phyloP scores from a whole-genome alignment of 2,888 invertebrate genomes.

The Agriopis aurantiaria region DNA sequence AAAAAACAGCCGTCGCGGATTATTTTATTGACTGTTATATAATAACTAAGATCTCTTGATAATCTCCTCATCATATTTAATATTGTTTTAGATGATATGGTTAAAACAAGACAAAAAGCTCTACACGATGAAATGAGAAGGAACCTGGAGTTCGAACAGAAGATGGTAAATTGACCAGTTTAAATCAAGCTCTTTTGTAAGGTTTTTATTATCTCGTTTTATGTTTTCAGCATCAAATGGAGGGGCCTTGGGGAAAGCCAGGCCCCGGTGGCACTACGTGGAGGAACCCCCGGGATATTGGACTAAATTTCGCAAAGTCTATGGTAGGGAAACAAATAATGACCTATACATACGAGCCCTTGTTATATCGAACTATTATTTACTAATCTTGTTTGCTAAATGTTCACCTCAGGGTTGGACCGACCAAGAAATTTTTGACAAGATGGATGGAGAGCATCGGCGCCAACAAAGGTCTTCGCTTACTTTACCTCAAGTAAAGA shows the following conservation, averaged over 20 bases:
- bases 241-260: constrained; percentile 88
- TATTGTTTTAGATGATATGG: constrained; percentile 83
- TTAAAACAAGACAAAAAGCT: constrained; percentile 82
- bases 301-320: constrained; percentile 91
- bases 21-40: neutral
- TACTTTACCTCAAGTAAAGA: constrained; percentile 83
- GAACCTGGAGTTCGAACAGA: constrained; percentile 80
- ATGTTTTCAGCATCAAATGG: constrained; percentile 72
- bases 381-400: neutral
- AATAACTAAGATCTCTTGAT: neutral
- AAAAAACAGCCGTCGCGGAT: neutral
- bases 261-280: constrained; percentile 91
- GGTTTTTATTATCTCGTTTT: constrained; percentile 27
- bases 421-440: constrained; percentile 74
- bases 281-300: constrained; percentile 91
- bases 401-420: constrained; percentile 74
- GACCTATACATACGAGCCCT: neutral
- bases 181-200: neutral
- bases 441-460: constrained; percentile 67
- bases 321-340: constrained; percentile 85
- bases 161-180: constrained; percentile 78
- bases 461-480: constrained; percentile 74
- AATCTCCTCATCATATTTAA: neutral
- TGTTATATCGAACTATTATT: neutral
- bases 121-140: constrained; percentile 78